phyloP scores from a whole-genome alignment of 1,140 invertebrate genomes.

The Oppia nitens region DNA sequence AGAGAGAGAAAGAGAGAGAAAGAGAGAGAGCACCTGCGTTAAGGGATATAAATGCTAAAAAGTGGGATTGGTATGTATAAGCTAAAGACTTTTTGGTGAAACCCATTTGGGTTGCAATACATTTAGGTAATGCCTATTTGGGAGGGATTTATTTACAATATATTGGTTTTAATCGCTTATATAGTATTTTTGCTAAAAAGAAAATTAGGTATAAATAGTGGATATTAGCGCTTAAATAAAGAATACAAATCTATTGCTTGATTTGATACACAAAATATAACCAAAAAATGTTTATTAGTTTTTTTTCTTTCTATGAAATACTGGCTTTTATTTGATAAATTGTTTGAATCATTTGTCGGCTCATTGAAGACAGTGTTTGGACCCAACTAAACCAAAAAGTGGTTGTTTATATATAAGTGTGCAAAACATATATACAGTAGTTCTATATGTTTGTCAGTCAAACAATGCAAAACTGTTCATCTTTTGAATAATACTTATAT shows the following conservation, averaged over 20 bases:
- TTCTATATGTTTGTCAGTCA: too few relatives aligned
- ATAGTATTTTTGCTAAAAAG: background rate
- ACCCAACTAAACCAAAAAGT: background rate
- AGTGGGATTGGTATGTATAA: background rate
- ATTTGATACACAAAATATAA: background rate
- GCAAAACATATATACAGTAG: too few relatives aligned
- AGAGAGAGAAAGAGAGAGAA: background rate
- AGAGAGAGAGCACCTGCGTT: background rate
- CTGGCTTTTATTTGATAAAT: background rate
- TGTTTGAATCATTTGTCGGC: too few relatives aligned
- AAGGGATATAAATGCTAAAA: background rate
- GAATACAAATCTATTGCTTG: background rate
- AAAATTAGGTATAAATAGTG: background rate
- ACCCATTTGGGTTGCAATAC: background rate
- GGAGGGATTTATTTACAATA: background rate
- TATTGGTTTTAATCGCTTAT: background rate
- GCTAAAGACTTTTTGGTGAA: background rate
- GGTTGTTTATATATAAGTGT: background rate
- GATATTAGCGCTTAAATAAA: background rate
- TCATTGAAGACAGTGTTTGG: background rate
- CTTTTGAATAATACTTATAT: too few relatives aligned
- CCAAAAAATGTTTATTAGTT: background rate
- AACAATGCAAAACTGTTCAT: too few relatives aligned
- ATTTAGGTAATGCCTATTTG: background rate
- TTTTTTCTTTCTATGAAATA: background rate